A percentile compares a stretch with the other conserved stretches of the same genome.
Conservation (phyloP, 2,888 invertebrate genomes). For the Strigamia crassipes region DNA sequence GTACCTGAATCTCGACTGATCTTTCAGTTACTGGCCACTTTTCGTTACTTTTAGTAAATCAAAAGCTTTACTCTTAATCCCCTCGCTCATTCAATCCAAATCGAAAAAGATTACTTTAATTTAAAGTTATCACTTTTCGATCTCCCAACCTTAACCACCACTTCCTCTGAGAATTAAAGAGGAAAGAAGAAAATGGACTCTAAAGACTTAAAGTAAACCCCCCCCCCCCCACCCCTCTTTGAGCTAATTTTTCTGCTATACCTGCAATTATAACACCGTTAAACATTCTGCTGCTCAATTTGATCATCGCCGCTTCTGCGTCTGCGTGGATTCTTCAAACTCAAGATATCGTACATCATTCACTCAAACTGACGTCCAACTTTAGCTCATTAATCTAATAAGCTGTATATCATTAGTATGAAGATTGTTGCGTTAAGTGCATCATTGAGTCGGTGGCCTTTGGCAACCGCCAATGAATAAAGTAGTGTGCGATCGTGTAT, state of each 20-base stretch:
- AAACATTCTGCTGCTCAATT: too few species aligned
- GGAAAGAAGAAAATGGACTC: background rate
- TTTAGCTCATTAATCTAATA: too few species aligned
- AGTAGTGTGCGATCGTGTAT: too few species aligned
- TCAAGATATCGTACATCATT: too few species aligned
- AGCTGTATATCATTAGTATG: too few species aligned
- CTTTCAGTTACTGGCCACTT: background rate
- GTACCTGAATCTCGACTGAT: background rate
- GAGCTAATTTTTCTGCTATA: background rate
- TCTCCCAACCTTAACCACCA: constrained; percentile 8
- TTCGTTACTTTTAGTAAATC: constrained; percentile 7
- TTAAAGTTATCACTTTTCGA: constrained; percentile 25
- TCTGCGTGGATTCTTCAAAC: too few species aligned
- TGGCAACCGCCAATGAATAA: too few species aligned
- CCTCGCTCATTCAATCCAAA: constrained; percentile 22
- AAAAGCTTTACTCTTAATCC: constrained; percentile 34
- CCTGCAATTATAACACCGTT: too few species aligned
- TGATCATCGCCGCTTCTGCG: too few species aligned
- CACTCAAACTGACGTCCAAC: too few species aligned
- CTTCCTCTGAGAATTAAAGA: background rate
- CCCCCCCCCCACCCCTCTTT: background rate
- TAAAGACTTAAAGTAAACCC: background rate
- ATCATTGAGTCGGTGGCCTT: too few species aligned
- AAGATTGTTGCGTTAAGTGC: too few species aligned
- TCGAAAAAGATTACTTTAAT: constrained; percentile 12